These are phyloP conservation scores for Cydia splendana DNA, from an alignment of 1,140 invertebrate genomes.

Conservation along the genomic window DNA sequence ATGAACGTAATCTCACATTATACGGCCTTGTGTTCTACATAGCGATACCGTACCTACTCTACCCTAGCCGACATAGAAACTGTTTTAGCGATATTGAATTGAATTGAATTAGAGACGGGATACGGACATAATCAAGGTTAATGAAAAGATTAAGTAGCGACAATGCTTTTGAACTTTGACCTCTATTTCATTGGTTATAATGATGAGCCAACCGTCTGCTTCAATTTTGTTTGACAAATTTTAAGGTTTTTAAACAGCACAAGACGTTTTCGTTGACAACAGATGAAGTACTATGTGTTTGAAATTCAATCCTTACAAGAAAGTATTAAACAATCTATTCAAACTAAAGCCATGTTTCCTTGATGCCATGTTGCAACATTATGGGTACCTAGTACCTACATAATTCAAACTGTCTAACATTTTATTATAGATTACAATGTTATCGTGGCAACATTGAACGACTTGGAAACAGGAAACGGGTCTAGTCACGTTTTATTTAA, in stretches of 20 bases:
- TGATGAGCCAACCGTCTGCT: background rate
- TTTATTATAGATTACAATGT: constrained; percentile 3
- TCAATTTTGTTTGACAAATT: background rate
- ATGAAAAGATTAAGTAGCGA: constrained; percentile 29
- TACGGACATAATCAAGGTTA: constrained; percentile 29
- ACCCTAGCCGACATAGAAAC: constrained; percentile 20
- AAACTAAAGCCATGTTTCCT: too few relatives aligned
- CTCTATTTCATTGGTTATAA: constrained; percentile 12
- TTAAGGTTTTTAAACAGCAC: too few relatives aligned
- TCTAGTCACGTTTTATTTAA: constrained; percentile 16
- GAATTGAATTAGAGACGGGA: constrained; percentile 19
- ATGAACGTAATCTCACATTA: constrained; percentile 9
- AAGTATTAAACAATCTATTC: too few relatives aligned
- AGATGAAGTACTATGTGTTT: too few relatives aligned
- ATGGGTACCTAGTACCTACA: background rate
- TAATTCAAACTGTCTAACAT: constrained; percentile 1
- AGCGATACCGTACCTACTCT: background rate
- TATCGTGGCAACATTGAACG: constrained; percentile 3
- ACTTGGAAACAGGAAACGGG: background rate
- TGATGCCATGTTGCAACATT: background rate
- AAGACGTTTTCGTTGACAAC: too few relatives aligned
- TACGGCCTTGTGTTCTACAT: constrained; percentile 10
- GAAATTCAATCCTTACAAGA: too few relatives aligned
- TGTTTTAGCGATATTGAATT: constrained; percentile 27
- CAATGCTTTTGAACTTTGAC: constrained; percentile 23